These are phyloP conservation scores for Sebastes iracundus DNA, from an alignment of 2,797 vertebrate genomes.

Conservation along the genomic window DNA sequence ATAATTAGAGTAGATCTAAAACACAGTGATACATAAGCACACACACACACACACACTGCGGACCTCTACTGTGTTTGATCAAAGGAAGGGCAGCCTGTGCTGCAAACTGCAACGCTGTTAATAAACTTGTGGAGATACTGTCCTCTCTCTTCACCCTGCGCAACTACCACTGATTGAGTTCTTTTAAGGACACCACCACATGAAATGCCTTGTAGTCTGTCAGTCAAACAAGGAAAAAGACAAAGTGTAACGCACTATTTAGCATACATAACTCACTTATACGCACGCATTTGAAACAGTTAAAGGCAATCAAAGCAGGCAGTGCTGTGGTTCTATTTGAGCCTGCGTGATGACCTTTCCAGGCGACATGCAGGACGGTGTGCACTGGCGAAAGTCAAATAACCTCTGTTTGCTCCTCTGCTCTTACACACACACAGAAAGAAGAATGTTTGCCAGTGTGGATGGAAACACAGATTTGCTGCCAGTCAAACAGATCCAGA, in stretches of 20 bases:
- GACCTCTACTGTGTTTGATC: constrained; percentile 10
- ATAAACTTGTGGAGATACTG: constrained; percentile 22
- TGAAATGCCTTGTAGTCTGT: background rate
- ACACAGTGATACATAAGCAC: background rate
- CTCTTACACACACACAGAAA: constrained; percentile 1
- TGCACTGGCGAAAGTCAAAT: constrained; percentile 37
- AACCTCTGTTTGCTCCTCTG: constrained; percentile 51
- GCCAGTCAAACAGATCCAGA: constrained; percentile 25
- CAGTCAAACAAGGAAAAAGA: background rate
- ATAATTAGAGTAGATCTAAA: background rate
- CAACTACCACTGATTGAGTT: background rate
- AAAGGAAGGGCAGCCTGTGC: constrained; percentile 12
- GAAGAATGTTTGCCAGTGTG: constrained; percentile 32
- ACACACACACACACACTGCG: constrained; percentile 15
- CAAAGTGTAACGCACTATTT: background rate
- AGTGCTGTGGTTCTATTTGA: background rate
- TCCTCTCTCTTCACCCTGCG: background rate
- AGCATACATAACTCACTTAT: background rate
- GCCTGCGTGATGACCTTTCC: background rate
- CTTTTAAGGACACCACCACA: background rate
- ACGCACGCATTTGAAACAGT: background rate
- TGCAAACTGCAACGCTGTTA: constrained; percentile 24
- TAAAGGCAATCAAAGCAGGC: background rate
- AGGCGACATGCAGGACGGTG: background rate
- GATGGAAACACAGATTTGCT: constrained; percentile 55